These are phyloP conservation scores for Stichopus chloronotus DNA, from an alignment of 35 echinoderm and acorn worm species.

Conservation along the genomic window DNA sequence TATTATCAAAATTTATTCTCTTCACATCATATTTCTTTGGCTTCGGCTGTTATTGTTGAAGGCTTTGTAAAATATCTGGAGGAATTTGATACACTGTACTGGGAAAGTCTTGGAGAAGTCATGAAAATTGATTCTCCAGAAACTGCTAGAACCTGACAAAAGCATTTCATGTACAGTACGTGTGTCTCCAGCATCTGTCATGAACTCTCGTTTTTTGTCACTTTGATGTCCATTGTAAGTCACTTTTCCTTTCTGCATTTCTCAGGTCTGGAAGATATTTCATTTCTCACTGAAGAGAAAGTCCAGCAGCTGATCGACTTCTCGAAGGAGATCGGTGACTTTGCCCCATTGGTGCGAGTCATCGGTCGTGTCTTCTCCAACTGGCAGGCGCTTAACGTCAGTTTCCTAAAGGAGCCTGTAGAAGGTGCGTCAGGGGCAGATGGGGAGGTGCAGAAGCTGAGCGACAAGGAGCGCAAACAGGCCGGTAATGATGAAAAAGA, in stretches of 20 bases:
- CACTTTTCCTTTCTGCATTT: not conserved
- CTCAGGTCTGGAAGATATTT: constrained; percentile 69
- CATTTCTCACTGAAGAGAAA: constrained; percentile 80
- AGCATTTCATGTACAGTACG: no score
- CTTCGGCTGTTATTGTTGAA: no score
- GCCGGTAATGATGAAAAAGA: constrained; percentile 54
- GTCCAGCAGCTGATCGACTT: constrained; percentile 68
- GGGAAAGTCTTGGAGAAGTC: no score
- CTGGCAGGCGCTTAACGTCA: constrained; percentile 86
- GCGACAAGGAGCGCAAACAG: constrained; percentile 66
- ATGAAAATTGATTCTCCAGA: no score
- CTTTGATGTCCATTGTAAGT: not conserved
- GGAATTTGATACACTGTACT: no score
- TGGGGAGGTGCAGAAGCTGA: constrained; percentile 17
- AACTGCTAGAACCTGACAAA: no score
- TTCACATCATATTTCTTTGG: no score
- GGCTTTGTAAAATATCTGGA: no score
- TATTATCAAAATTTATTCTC: no score
- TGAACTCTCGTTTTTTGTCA: not conserved
- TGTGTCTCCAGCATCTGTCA: no score
- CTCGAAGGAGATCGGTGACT: constrained; percentile 72
- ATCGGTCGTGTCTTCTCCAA: constrained; percentile 90
- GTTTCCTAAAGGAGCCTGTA: constrained; percentile 67
- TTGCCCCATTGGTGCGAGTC: constrained; percentile 81
- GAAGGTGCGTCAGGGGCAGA: constrained; percentile 36